A percentile compares a stretch with the other conserved stretches of the same genome.
Conservation (phyloP, 2,113 vertebrate species). For the Boleophthalmus pectinirostris region DNA sequence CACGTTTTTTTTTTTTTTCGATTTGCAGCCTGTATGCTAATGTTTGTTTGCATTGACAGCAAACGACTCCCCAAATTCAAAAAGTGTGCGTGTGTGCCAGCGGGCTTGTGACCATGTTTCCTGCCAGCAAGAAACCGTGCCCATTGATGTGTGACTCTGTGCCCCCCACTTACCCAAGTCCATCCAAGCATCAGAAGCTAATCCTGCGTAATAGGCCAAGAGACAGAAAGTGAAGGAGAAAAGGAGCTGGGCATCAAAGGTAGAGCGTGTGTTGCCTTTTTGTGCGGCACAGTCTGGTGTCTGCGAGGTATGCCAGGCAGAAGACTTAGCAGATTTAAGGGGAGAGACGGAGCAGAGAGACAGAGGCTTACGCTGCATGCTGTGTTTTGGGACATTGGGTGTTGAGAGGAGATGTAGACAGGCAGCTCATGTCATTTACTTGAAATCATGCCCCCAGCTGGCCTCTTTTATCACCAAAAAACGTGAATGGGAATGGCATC, state of each 20-base stretch:
- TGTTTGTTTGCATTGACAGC: slow-evolving; percentile 28
- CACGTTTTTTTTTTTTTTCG: slow-evolving; percentile 60
- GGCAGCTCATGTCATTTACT: slow-evolving; percentile 37
- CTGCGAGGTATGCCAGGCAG: slow-evolving; percentile 55
- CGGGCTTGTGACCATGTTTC: slow-evolving; percentile 69
- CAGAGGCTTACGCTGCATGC: slow-evolving; percentile 42
- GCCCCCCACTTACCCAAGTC: slow-evolving; percentile 71
- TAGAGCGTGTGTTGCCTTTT: slow-evolving; percentile 31
- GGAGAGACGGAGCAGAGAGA: slow-evolving; percentile 54
- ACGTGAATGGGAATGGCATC: not conserved
- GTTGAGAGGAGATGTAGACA: slow-evolving; percentile 42
- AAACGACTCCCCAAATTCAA: slow-evolving; percentile 2
- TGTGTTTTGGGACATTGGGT: slow-evolving; percentile 53
- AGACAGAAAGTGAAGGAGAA: slow-evolving; percentile 48
- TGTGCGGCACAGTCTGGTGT: slow-evolving; percentile 36
- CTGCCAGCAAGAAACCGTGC: slow-evolving; percentile 57
- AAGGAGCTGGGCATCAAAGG: slow-evolving; percentile 35
- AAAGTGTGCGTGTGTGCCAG: slow-evolving; percentile 58
- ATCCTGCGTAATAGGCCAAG: slow-evolving; percentile 80
- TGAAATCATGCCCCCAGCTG: slow-evolving; percentile 34
- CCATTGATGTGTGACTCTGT: slow-evolving; percentile 72
- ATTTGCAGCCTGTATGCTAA: slow-evolving; percentile 55
- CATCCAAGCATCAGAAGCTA: slow-evolving; percentile 81
- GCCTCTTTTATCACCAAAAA: not conserved
- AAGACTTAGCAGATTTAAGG: slow-evolving; percentile 52